Evolutionary conservation across 2,797 vertebrate genomes (phyloP), one percentile per base, ranked within the genome.

Genomic region (Euthynnus affinis): DNA sequence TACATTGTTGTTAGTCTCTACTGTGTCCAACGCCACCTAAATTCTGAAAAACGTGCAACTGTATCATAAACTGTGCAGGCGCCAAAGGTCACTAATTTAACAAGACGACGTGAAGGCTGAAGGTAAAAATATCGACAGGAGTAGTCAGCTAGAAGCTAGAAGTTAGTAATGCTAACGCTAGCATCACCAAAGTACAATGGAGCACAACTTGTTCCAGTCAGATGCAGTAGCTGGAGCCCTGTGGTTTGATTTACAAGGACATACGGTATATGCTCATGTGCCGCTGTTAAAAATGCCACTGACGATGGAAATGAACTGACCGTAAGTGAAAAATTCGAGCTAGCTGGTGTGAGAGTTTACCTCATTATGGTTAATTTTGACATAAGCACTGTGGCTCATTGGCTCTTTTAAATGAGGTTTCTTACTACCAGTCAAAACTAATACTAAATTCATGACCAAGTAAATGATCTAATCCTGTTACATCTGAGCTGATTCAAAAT

Each of bases 1-100:
- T 3, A 17, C 10, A 0, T 18, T 42, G 0, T 22, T 51, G 5
- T 5, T 0, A 2, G 14, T 10, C 18, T 42, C 3, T 20, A 12
- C 12, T 18, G 9, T 42, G 32, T 44, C 8, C 23, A 44, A 9
- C 5, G 4, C 15, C 22, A 17, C 40, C 18, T 22, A 25, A 34
- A 22, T 15, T 22, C 5, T 18, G 63, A 10, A 25, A 18, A 27
- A 15, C 14, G 5, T 18, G 4, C 15, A 48, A 23, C 10, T 5
- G 6, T 42, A 20, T n/a, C n/a, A n/a, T 6, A 7, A 53, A 23
- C 8, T 23, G 12, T 23, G 1, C 23, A 6, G 1, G 7, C 13
- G 32, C 32, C 18, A 70, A 56, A 63, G 4, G 9, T 56, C 2
- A 0, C 15, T 20, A 44, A 63, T 59, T 48, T 40, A 29, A 29